Evolutionary conservation across 2,888 invertebrate genomes (phyloP).

Genomic region (Stenodema calcarata): DNA sequence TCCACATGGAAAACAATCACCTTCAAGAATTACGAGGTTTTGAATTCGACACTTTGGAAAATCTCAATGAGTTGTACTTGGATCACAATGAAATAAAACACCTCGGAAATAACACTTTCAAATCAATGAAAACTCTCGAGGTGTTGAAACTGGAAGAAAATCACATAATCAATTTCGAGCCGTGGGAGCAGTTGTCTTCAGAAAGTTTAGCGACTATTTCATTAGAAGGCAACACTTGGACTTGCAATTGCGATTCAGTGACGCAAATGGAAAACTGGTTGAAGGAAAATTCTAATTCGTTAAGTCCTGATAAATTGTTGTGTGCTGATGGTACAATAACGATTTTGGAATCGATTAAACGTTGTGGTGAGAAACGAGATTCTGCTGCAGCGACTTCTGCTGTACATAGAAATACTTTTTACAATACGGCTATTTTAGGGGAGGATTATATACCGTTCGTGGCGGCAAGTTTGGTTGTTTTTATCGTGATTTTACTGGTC

Average conservation of each 20-base stretch:
- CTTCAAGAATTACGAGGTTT: slow-evolving; percentile 79
- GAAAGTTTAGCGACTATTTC: slow-evolving; percentile 72
- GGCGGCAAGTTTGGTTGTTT: slow-evolving; percentile 78
- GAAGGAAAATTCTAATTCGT: slow-evolving; percentile 79
- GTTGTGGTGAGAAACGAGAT: slow-evolving; percentile 80
- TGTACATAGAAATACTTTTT: slow-evolving; percentile 72
- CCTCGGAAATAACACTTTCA: slow-evolving; percentile 81
- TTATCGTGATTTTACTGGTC: slow-evolving; percentile 77
- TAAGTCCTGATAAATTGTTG: slow-evolving; percentile 80
- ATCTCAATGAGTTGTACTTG: slow-evolving; percentile 81
- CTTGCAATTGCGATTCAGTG: slow-evolving; percentile 87
- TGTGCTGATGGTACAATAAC: slow-evolving; percentile 78
- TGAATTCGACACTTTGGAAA: slow-evolving; percentile 82
- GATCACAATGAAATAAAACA: slow-evolving; percentile 83
- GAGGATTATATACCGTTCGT: slow-evolving; percentile 85
- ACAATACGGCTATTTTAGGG: slow-evolving; percentile 76
- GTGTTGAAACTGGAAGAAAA: slow-evolving; percentile 84
- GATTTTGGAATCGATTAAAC: slow-evolving; percentile 79
- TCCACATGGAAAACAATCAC: slow-evolving; percentile 87
- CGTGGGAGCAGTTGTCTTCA: slow-evolving; percentile 77
- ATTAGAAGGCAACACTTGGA: slow-evolving; percentile 86
- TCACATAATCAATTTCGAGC: slow-evolving; percentile 78
- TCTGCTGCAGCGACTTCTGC: slow-evolving; percentile 77
- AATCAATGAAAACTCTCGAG: slow-evolving; percentile 78
- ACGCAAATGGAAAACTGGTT: slow-evolving; percentile 76